These are phyloP conservation scores for Ornithoptera alexandrae DNA, from an alignment of 2,888 invertebrate species.

Conservation along the genomic window DNA sequence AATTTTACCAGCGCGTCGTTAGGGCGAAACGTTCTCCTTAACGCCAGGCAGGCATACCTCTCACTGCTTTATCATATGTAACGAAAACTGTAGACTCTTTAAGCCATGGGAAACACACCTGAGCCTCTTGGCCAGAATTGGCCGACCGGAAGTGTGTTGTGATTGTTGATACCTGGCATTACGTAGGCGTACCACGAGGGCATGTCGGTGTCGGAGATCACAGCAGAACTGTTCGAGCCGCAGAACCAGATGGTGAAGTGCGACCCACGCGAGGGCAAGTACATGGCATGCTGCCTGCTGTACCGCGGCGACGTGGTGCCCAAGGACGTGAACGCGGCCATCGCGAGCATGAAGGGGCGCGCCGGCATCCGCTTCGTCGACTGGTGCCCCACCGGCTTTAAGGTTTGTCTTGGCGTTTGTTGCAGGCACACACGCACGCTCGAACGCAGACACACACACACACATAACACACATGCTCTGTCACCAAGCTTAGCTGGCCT, in stretches of 20 bases:
- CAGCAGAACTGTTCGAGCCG: slow-evolving; percentile 93
- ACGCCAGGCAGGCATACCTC: no score
- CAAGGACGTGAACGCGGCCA: slow-evolving; percentile 92
- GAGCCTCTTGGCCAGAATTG: no score
- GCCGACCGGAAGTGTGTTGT: neutral
- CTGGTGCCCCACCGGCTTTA: slow-evolving; percentile 96
- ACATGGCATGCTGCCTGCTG: slow-evolving; percentile 93
- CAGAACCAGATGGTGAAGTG: slow-evolving; percentile 95
- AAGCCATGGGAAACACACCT: no score
- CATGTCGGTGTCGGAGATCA: slow-evolving; percentile 89
- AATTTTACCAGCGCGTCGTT: no score
- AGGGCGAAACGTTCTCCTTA: no score
- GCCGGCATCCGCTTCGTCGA: slow-evolving; percentile 93
- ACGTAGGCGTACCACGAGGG: slow-evolving; percentile 83
- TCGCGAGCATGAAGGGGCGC: slow-evolving; percentile 87
- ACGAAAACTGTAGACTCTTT: no score
- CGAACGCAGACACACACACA: no score
- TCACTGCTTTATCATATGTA: no score
- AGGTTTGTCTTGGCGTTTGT: slow-evolving; percentile 67
- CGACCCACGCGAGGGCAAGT: slow-evolving; percentile 90
- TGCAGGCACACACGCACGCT: no score
- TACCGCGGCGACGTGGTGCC: slow-evolving; percentile 95
- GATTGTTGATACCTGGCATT: no score
- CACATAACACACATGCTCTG: no score
- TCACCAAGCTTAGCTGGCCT: no score